These are phyloP conservation scores for Teleopsis dalmanni DNA, from an alignment of 1,140 invertebrate genomes.

Conservation along the genomic window DNA sequence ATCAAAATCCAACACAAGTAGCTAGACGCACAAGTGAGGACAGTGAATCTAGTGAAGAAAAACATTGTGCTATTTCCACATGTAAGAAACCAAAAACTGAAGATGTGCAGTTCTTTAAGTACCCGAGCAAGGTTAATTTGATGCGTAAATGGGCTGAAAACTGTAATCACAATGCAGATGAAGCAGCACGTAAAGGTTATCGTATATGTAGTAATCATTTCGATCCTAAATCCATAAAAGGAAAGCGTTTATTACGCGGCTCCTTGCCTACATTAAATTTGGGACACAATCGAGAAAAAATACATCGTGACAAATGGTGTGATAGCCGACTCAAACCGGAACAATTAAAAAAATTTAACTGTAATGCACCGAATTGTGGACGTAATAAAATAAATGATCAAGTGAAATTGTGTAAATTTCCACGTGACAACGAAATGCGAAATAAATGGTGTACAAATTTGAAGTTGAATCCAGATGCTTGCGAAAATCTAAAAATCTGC, in stretches of 20 bases:
- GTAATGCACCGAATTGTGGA: slow-evolving; percentile 19
- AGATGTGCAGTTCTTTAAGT: slow-evolving; percentile 18
- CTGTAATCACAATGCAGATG: slow-evolving; percentile 30
- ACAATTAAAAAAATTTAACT: slow-evolving; percentile 5
- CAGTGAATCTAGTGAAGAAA: slow-evolving; percentile 17
- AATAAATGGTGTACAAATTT: slow-evolving; percentile 27
- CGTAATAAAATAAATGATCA: slow-evolving; percentile 7
- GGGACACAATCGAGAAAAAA: slow-evolving; percentile 1
- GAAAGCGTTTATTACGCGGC: slow-evolving; percentile 17
- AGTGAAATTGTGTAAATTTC: slow-evolving; percentile 21
- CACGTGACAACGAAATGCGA: slow-evolving; percentile 14
- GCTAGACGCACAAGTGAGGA: slow-evolving; percentile 12
- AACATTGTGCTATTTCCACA: slow-evolving; percentile 26
- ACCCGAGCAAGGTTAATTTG: slow-evolving; percentile 23
- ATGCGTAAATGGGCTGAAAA: slow-evolving; percentile 29
- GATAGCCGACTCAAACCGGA: background rate
- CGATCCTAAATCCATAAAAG: slow-evolving; percentile 20
- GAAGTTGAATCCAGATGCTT: slow-evolving; percentile 6
- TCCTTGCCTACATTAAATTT: slow-evolving; percentile 29
- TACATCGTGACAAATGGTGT: background rate
- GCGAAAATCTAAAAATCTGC: slow-evolving; percentile 20
- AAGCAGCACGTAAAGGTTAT: slow-evolving; percentile 30
- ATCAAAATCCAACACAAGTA: slow-evolving; percentile 20
- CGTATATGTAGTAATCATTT: slow-evolving; percentile 30
- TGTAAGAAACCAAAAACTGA: slow-evolving; percentile 24